Evolutionary conservation across 2,888 invertebrate species (phyloP), one percentile per base, ranked within the genome.

Genomic region (Junonia oenone): DNA sequence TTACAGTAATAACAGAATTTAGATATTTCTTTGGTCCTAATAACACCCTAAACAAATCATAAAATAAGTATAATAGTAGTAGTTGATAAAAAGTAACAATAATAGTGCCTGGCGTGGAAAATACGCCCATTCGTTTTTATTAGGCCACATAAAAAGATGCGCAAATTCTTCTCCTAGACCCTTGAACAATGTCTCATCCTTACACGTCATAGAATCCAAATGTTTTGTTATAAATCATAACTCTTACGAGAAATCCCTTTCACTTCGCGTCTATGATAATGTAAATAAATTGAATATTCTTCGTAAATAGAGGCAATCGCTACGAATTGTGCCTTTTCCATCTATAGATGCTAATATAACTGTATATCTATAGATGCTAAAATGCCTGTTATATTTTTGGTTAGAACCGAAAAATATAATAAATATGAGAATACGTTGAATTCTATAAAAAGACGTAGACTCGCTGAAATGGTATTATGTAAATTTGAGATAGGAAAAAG

Each of bases 201-300:
- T 17, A 37, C 17, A 15, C 37, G 6, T 37, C 17, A 37, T 2
- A 37, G 15, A 37, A 15, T 6, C 37, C 15, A 9, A 15, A 37
- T 37, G 37, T 17, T 37, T 37, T 1, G 9, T 17, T 17, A 37
- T 37, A 15, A 37, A 17, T n/a, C n/a, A n/a, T n/a, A n/a, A n/a
- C n/a, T n/a, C n/a, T n/a, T n/a, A n/a, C n/a, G n/a, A n/a, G n/a
- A n/a, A 17, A 37, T 37, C 40, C 33, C 47, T 17, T 33, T 29
- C 14, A 17, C 31, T 29, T 15, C 53, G 40, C 27, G 47, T 40
- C 22, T 48, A 22, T 43, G 54, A 26, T 54, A 43, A 43, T 54
- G 31, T 48, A 46, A 54, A 54, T 54, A 54, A 48, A 54, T 48
- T 48, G 48, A 48, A 54, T 48, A 33, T 22, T 35, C 15, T 43